A percentile compares a stretch with the other conserved stretches of the same genome.
These are phyloP conservation scores for Myotis yumanensis DNA, from an alignment of 2,113 vertebrate genomes.

Conservation along the genomic window DNA sequence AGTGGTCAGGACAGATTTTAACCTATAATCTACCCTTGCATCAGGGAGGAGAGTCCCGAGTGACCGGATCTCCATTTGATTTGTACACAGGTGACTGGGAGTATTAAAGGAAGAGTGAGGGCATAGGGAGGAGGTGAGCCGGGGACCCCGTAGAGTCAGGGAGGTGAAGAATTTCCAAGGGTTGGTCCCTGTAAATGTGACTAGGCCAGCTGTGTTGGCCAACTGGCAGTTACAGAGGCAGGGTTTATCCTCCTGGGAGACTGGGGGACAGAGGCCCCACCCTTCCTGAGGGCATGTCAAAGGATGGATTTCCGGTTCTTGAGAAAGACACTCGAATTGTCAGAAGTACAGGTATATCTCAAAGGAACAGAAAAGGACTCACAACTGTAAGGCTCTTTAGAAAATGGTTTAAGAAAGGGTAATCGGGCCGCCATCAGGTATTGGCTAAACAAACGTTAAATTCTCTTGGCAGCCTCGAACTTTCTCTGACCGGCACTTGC, in stretches of 20 bases:
- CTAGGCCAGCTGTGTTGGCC: neutral
- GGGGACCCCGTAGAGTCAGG: neutral
- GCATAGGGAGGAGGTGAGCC: neutral
- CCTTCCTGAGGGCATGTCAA: neutral
- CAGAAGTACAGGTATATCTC: neutral
- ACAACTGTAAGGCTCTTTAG: neutral
- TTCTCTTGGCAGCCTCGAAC: neutral
- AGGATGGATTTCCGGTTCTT: neutral
- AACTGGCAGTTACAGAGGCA: neutral
- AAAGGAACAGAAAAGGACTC: neutral
- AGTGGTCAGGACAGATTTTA: neutral
- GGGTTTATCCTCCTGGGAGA: neutral
- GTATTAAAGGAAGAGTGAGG: neutral
- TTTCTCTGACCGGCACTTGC: neutral
- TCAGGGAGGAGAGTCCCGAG: neutral
- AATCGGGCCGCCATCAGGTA: too few relatives aligned
- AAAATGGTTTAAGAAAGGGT: neutral
- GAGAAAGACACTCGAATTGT: neutral
- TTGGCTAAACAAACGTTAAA: neutral
- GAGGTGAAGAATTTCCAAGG: neutral
- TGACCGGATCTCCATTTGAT: neutral
- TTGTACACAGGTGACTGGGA: too few relatives aligned
- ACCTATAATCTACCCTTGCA: neutral
- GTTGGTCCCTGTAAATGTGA: neutral
- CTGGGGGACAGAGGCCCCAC: neutral